phyloP scores from a whole-genome alignment of 1,140 invertebrate genomes.

The Pissodes strobi region DNA sequence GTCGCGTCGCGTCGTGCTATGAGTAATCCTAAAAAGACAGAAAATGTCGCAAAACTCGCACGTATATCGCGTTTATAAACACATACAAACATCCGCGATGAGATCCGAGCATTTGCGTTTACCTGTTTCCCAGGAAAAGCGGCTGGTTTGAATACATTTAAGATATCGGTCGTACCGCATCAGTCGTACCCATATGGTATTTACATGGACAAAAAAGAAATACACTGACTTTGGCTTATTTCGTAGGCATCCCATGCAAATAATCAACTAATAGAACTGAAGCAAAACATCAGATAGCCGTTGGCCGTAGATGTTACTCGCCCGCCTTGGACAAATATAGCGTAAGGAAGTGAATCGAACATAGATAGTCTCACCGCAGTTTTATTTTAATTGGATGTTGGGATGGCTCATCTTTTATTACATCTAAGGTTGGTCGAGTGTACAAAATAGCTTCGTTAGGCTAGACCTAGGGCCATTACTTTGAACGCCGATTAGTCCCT shows the following conservation, averaged over 20 bases:
- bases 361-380: not conserved
- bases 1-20: too few species aligned
- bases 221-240: conserved; percentile 12
- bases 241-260: conserved; percentile 22
- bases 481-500: too few species aligned
- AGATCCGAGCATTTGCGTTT: conserved; percentile 3
- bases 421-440: too few species aligned
- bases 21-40: too few species aligned
- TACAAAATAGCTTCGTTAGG: too few species aligned
- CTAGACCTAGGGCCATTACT: too few species aligned
- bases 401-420: too few species aligned
- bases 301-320: conserved; percentile 6
- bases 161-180: conserved; percentile 19
- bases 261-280: conserved; percentile 25
- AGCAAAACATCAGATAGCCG: conserved; percentile 17
- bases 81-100: too few species aligned
- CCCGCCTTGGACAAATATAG: conserved; percentile 7
- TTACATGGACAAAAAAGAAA: conserved; percentile 17
- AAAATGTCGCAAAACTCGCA: too few species aligned
- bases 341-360: conserved; percentile 5
- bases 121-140: conserved; percentile 27
- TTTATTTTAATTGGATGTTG: conserved; percentile 2
- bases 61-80: too few species aligned
- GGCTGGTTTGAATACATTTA: conserved; percentile 16
- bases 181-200: conserved; percentile 24